These are phyloP conservation scores for Anomalospiza imberbis DNA, from an alignment of 2,797 vertebrate genomes.

Conservation along the genomic window DNA sequence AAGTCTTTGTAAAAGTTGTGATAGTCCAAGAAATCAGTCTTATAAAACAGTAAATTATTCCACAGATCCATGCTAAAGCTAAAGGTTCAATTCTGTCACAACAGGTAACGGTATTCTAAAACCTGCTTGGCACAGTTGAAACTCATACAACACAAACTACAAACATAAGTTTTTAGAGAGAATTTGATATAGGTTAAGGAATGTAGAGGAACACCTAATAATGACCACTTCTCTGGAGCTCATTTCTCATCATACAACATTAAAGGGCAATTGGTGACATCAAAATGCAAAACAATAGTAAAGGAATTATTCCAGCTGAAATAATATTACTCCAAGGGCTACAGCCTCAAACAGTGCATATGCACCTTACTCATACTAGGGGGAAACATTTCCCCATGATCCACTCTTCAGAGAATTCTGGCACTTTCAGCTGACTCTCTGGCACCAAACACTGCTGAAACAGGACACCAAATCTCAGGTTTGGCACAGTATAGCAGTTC, in stretches of 20 bases:
- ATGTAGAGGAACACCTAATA: neutral
- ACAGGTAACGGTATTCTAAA: neutral
- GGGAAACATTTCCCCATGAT: neutral
- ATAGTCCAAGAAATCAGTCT: neutral
- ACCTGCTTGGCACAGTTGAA: neutral
- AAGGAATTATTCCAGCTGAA: neutral
- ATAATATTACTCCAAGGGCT: neutral
- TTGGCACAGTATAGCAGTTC: neutral
- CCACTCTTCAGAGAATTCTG: neutral
- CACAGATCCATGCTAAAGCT: neutral
- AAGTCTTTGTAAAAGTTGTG: neutral
- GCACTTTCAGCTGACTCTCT: neutral
- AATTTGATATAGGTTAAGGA: neutral
- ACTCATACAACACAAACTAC: neutral
- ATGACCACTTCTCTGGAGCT: neutral
- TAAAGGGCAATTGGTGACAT: neutral
- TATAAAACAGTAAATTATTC: neutral
- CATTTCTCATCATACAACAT: neutral
- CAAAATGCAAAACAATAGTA: neutral
- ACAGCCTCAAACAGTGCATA: neutral
- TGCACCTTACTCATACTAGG: rapidly evolving
- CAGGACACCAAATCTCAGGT: neutral
- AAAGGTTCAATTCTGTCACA: neutral
- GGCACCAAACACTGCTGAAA: neutral
- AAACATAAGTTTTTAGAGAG: neutral